A percentile compares a stretch with the other conserved stretches of the same genome.
Conservation (phyloP, 2,113 vertebrate species). For the Ardeotis arabs region DNA sequence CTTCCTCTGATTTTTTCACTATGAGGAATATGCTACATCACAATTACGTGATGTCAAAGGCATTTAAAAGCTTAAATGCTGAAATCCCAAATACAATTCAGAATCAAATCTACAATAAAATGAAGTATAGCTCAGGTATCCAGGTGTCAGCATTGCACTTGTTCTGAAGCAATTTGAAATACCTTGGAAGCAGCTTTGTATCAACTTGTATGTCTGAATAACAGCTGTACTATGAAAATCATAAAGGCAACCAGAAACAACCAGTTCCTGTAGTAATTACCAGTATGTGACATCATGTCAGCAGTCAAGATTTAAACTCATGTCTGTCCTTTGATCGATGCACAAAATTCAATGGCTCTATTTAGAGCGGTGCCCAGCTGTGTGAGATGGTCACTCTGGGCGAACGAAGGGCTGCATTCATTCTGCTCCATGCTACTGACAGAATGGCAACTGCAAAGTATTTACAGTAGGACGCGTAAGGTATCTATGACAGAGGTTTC, state of each 20-base stretch:
- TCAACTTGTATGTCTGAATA: background rate
- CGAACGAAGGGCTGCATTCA: background rate
- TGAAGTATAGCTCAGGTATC: background rate
- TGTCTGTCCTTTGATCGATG: background rate
- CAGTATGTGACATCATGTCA: background rate
- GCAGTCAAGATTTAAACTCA: background rate
- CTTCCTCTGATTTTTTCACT: background rate
- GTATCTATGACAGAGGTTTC: background rate
- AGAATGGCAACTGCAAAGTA: background rate
- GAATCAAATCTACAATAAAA: background rate
- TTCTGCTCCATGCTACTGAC: background rate
- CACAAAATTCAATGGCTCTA: background rate
- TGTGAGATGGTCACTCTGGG: background rate
- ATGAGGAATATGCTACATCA: background rate
- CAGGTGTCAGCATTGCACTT: background rate
- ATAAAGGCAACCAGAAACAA: background rate
- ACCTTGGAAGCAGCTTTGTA: background rate
- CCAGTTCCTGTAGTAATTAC: background rate
- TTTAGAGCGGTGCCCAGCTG: background rate
- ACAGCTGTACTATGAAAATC: background rate
- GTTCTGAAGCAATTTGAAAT: background rate
- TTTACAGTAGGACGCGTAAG: background rate
- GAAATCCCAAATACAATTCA: background rate
- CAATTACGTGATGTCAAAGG: background rate
- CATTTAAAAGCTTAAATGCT: background rate